A percentile compares a stretch with the other conserved stretches of the same genome.
Conservation (phyloP, 2,888 invertebrate species). For the Lymantria dispar region DNA sequence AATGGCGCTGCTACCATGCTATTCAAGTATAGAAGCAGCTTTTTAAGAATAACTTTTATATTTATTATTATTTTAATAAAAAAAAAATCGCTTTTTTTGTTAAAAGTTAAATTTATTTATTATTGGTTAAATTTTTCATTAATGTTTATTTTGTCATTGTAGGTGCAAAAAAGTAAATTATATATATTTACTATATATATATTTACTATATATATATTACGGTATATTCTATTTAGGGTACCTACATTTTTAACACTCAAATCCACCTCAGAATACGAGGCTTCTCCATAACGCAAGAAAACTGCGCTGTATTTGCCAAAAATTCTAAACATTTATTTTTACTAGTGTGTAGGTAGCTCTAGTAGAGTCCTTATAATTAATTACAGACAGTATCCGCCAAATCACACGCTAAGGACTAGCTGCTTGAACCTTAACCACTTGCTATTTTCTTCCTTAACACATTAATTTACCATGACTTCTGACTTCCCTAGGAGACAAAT, state of each 20-base stretch:
- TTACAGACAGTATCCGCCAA: constrained; percentile 51
- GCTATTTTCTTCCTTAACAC: constrained; percentile 40
- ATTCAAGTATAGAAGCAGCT: too few species aligned
- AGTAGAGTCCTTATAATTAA: constrained; percentile 45
- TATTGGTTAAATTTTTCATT: neutral
- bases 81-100: too few species aligned
- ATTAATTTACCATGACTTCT: constrained; percentile 33
- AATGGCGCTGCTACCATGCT: too few species aligned
- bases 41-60: too few species aligned
- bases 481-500: neutral
- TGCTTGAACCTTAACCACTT: constrained; percentile 41
- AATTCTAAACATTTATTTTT: neutral
- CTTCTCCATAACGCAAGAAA: neutral
- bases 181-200: too few species aligned
- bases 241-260: neutral
- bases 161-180: too few species aligned
- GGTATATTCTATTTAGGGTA: neutral
- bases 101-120: too few species aligned
- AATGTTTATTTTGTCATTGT: neutral
- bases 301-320: neutral
- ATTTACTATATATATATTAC: too few species aligned
- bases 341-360: constrained; percentile 36
- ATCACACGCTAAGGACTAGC: constrained; percentile 50
- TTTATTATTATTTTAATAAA: too few species aligned
- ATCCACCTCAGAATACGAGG: neutral